Base-by-base conservation (phyloP, 2,113 vertebrate species). In the Austrofundulus limnaeus region DNA sequence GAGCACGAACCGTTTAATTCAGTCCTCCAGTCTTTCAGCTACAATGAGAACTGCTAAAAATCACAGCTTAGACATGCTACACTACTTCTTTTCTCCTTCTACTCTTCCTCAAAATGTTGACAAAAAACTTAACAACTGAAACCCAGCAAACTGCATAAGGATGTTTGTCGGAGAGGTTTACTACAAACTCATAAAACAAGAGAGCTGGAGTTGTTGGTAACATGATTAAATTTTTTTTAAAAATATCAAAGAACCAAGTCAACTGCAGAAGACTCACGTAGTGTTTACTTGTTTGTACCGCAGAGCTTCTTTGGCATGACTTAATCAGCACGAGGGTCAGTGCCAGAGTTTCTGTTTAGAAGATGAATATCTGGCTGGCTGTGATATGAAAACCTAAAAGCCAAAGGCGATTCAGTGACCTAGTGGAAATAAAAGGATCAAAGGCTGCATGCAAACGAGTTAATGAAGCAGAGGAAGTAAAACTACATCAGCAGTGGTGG, bases 381-480 rank as follows among this genome's bases (percentile, higher is more conserved):
- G 24, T 15, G 37, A 75, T 24, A 41, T n/a, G 17, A 25, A 82
- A 21, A 63, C 39, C 28, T 23, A 10, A 34, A 55, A 67, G 46
- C 28, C 38, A 0, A 42, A 48, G 56, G 53, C 17, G 12, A 31
- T 23, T 53, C 45, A 58, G 43, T 0, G 0, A 56, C 11, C n/a
- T 19, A 37, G 45, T n/a, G 19, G n/a, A 39, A 54, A 25, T 46
- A 47, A 62, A 34, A 57, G 21, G 24, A 62, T 7, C 1, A 9
- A 15, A 9, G 60, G 58, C 28, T 55, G 63, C 59, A 56, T 57
- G 57, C 46, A 34, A 31, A 70, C 20, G 19, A 59, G 45, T 41
- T 59, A 67, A 73, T 74, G 48, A 68, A 11, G 51, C 37, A 23
- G 14, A 47, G 53, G n/a, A 39, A 59, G 21, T 3, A 51, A 50